A percentile compares a stretch with the other conserved stretches of the same genome.
Conservation (phyloP, 2,113 vertebrate genomes). For the Mastomys coucha region DNA sequence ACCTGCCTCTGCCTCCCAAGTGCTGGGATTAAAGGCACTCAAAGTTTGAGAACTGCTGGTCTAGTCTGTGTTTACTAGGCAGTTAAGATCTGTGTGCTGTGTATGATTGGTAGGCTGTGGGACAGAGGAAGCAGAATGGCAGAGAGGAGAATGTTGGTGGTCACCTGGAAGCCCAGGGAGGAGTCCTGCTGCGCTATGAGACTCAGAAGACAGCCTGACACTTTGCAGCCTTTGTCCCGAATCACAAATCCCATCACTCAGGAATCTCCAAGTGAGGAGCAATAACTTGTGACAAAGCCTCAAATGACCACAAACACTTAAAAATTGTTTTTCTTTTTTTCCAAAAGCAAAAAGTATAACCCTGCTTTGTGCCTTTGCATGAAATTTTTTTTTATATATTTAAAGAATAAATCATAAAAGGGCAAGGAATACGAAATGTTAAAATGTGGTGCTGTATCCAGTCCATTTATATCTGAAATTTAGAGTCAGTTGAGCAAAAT, state of each 20-base stretch:
- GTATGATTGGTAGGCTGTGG: background rate
- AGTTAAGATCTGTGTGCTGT: background rate
- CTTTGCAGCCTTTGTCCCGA: background rate
- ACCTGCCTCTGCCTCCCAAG: too few species aligned
- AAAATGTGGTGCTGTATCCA: constrained; percentile 20
- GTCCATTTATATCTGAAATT: background rate
- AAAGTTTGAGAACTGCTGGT: background rate
- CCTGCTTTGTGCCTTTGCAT: constrained; percentile 34
- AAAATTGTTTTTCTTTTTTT: too few species aligned
- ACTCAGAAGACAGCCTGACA: background rate
- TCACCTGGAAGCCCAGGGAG: background rate
- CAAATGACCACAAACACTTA: background rate
- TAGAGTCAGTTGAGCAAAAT: background rate
- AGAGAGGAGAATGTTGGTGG: background rate
- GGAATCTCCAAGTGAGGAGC: background rate
- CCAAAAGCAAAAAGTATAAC: constrained; percentile 2
- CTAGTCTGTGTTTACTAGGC: background rate
- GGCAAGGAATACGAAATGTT: background rate
- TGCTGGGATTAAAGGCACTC: too few species aligned
- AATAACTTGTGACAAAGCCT: background rate
- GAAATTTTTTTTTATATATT: background rate
- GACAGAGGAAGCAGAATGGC: background rate
- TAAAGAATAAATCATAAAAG: constrained; percentile 36
- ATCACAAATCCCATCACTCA: too few species aligned
- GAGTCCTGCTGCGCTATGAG: background rate